Base-by-base conservation (phyloP, 1,140 invertebrate species). In the Pogonomyrmex barbatus region DNA sequence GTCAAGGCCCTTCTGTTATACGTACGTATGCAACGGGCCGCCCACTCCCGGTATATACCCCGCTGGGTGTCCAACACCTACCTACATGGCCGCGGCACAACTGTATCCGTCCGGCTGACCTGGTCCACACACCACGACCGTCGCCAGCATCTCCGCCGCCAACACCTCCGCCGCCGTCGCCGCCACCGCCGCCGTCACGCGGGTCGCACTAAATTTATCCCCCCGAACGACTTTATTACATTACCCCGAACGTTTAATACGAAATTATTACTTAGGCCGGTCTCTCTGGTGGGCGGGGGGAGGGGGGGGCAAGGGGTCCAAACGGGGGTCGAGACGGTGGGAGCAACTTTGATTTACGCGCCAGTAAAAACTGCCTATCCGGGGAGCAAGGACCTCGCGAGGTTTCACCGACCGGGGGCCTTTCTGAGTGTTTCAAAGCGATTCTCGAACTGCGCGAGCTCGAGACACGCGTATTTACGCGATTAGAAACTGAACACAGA, bases 31-130 rank as follows among this genome's bases (percentile, higher is more conserved):
- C 89, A 91, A 87, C 90, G 91, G 86, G 92, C 93, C 94, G 94
- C 94, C 94, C 94, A 94, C 94, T 93, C 91, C 90, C 85, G 85
- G 77, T 91, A 90, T 91, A 90, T 92, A 93, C 91, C 94, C 94
- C 91, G 94, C 94, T 94, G 94, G 93, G 93, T 94, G 93, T 94
- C 94, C 94, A 92, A 94, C 94, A 94, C 94, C 93, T 94, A 94
- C 94, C 94, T 94, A 93, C 93, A 94, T 91, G 91, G 89, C 91
- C 88, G 91, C 89, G 91, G 90, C 93, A 93, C 93, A 91, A 93
- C 93, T 92, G 91, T 93, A 92, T 90, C 78, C 86, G 90, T 86
- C 76, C 87, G 76, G 79, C 86, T 91, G 89, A 90, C 85, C 86
- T 77, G 89, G 89, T 86, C 87, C 89, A 67, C 89, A 85, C 84